Percentiles rank a stretch among this genome's conserved stretches.
These are phyloP conservation scores for Epicauta chinensis DNA, from an alignment of 1,140 invertebrate species.

Conservation along the genomic window DNA sequence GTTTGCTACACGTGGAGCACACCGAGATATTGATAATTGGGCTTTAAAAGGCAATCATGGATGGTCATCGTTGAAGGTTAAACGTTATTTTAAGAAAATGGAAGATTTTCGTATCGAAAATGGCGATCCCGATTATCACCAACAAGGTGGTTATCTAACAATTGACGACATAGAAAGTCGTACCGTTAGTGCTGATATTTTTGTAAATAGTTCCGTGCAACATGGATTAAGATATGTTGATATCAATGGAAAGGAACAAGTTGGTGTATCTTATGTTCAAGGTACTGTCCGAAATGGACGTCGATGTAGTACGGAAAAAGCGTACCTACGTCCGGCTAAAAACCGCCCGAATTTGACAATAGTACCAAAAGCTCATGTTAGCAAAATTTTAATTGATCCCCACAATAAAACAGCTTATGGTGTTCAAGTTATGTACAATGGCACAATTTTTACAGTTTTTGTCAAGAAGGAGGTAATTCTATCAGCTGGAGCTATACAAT, in stretches of 20 bases:
- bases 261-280: slow-evolving; percentile 56
- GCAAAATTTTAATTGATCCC: slow-evolving; percentile 65
- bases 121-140: slow-evolving; percentile 48
- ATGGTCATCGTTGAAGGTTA: slow-evolving; percentile 77
- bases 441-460: slow-evolving; percentile 46
- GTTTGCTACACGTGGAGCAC: slow-evolving; percentile 79
- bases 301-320: slow-evolving; percentile 61
- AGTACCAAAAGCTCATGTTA: slow-evolving; percentile 53
- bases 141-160: slow-evolving; percentile 26
- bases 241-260: slow-evolving; percentile 83
- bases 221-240: slow-evolving; percentile 66
- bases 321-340: slow-evolving; percentile 58
- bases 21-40: slow-evolving; percentile 57
- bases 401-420: slow-evolving; percentile 54
- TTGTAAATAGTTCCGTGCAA: slow-evolving; percentile 66
- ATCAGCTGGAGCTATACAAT: slow-evolving; percentile 78
- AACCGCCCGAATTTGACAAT: slow-evolving; percentile 55
- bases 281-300: slow-evolving; percentile 59
- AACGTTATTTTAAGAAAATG: slow-evolving; percentile 76
- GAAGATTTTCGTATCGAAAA: slow-evolving; percentile 51
- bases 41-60: too few relatives aligned
- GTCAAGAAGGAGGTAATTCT: slow-evolving; percentile 79
- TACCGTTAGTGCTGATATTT: slow-evolving; percentile 53
- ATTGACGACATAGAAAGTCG: slow-evolving; percentile 49
- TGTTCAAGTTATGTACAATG: neutral